Conservation (phyloP, 2,797 vertebrate species). For the Myotis findleyi region DNA sequence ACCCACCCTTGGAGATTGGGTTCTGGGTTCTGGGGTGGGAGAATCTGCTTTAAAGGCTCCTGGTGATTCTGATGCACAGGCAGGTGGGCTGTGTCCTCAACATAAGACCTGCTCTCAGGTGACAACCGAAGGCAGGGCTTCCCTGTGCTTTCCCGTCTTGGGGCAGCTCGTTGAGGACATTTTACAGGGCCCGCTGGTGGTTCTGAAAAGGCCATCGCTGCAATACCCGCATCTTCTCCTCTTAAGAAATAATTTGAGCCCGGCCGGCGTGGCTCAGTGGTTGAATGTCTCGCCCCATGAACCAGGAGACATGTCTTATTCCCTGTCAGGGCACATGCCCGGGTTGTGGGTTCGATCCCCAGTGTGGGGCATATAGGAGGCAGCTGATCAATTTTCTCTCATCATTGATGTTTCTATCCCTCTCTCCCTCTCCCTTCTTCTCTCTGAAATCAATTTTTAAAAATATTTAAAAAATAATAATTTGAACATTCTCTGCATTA, state of each 20-base stretch:
- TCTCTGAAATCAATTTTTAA: too few species aligned
- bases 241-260: neutral
- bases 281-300: too few species aligned
- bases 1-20: accelerated
- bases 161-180: neutral
- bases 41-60: neutral
- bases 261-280: too few species aligned
- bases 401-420: too few species aligned
- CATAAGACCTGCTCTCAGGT: neutral
- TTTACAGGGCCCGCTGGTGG: neutral
- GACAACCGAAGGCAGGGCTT: neutral
- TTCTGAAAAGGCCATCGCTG: neutral
- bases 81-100: neutral
- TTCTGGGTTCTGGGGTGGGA: neutral
- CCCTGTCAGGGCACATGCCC: too few species aligned
- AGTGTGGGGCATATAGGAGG: too few species aligned
- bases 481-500: neutral
- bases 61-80: neutral
- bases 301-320: too few species aligned
- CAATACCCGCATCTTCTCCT: neutral
- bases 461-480: neutral
- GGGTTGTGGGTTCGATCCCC: too few species aligned
- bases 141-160: neutral
- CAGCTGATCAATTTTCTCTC: too few species aligned
- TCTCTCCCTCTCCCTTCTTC: too few species aligned